These are phyloP conservation scores for Thunnus thynnus DNA, from an alignment of 2,113 vertebrate genomes.

Conservation along the genomic window DNA sequence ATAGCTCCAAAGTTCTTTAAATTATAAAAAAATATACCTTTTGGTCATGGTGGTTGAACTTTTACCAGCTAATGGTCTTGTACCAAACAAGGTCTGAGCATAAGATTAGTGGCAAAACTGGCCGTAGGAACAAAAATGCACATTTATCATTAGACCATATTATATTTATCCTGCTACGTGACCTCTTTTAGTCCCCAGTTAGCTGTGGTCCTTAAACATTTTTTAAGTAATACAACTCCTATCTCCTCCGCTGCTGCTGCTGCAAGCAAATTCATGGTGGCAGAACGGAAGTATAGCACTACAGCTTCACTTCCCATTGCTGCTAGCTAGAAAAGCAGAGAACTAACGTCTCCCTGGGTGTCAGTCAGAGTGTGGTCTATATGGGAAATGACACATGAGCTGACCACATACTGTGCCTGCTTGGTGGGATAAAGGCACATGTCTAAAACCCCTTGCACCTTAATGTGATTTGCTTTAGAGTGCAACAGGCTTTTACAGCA, in stretches of 20 bases:
- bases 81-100: neutral
- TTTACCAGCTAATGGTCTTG: neutral
- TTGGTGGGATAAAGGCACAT: conserved; percentile 68
- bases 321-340: conserved; percentile 30
- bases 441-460: conserved; percentile 69
- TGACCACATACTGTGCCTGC: conserved; percentile 70
- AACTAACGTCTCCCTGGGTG: conserved; percentile 34
- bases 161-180: conserved; percentile 19
- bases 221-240: conserved; percentile 1
- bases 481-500: conserved; percentile 66
- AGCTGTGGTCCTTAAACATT: conserved; percentile 27
- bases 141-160: neutral
- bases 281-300: neutral
- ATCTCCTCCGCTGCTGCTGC: conserved; percentile 2
- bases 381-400: conserved; percentile 69
- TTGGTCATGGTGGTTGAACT: neutral
- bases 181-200: conserved; percentile 13
- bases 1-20: neutral
- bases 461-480: conserved; percentile 74
- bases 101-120: neutral
- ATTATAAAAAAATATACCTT: neutral
- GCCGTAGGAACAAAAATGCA: neutral
- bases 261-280: neutral
- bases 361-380: conserved; percentile 54
- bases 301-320: conserved; percentile 12